A percentile compares a stretch with the other conserved stretches of the same genome.
phyloP scores from a whole-genome alignment of 2,888 invertebrate species.

The Patella pellucida region DNA sequence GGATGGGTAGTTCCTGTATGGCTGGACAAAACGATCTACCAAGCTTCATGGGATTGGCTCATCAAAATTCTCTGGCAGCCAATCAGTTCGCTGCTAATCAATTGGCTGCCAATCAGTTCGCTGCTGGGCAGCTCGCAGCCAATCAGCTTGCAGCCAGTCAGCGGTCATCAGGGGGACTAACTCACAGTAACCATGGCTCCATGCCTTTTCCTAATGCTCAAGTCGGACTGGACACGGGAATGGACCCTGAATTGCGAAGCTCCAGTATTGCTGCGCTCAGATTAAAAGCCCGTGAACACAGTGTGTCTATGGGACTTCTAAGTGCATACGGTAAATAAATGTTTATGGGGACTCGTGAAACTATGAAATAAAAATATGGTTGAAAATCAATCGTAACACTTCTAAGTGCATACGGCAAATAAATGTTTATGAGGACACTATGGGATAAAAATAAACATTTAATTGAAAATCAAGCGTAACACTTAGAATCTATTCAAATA shows the following conservation, averaged over 20 bases:
- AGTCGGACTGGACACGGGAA: slow-evolving; percentile 41
- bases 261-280: slow-evolving; percentile 66
- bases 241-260: slow-evolving; percentile 59
- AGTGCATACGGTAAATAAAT: slow-evolving; percentile 55
- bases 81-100: slow-evolving; percentile 14
- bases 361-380: too few relatives aligned
- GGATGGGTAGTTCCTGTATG: slow-evolving; percentile 54
- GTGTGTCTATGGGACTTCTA: slow-evolving; percentile 59
- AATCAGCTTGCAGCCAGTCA: slow-evolving; percentile 15
- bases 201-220: slow-evolving; percentile 15
- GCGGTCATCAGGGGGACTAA: slow-evolving; percentile 3
- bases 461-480: too few relatives aligned
- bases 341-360: too few relatives aligned
- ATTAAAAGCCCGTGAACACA: slow-evolving; percentile 67
- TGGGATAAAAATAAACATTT: too few relatives aligned
- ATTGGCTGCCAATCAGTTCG: slow-evolving; percentile 17
- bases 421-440: slow-evolving; percentile 8
- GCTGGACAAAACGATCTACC: slow-evolving; percentile 58
- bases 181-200: slow-evolving; percentile 5
- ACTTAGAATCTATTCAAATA: too few relatives aligned
- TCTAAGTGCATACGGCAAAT: slow-evolving; percentile 57
- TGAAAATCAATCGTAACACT: slow-evolving; percentile 20
- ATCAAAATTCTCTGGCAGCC: slow-evolving; percentile 42
- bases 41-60: slow-evolving; percentile 62
- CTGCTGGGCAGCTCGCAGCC: slow-evolving; percentile 13